Conservation (phyloP, 2,113 vertebrate species). For the Lathamus discolor region DNA sequence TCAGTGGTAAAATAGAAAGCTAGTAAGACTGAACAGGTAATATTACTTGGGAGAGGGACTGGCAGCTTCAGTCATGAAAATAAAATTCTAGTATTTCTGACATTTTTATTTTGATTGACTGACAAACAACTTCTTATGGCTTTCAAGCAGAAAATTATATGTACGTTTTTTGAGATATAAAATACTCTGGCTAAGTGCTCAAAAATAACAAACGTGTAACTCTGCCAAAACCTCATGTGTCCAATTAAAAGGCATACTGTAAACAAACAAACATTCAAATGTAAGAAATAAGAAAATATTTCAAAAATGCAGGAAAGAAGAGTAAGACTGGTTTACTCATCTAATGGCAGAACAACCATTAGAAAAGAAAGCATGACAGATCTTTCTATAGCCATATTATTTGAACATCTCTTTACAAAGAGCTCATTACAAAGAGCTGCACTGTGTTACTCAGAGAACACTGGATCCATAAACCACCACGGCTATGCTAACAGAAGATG, state of each 20-base stretch:
- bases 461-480: neutral
- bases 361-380: neutral
- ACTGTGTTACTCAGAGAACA: neutral
- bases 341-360: neutral
- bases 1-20: neutral
- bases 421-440: neutral
- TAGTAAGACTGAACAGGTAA: neutral
- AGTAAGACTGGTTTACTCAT: neutral
- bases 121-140: slow-evolving; percentile 52
- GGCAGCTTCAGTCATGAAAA: slow-evolving; percentile 21
- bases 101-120: slow-evolving; percentile 59
- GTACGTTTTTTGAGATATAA: slow-evolving; percentile 7
- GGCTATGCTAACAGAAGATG: neutral
- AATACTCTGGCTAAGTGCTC: slow-evolving; percentile 12
- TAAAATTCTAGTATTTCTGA: slow-evolving; percentile 51
- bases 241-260: neutral
- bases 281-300: neutral
- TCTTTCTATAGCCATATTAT: neutral
- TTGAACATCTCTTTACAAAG: neutral
- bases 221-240: neutral
- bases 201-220: neutral
- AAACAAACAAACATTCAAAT: neutral
- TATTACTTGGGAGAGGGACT: neutral
- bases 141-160: slow-evolving; percentile 49
- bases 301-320: neutral